Percentiles rank a stretch among this genome's conserved stretches.
Evolutionary conservation across 2,888 invertebrate species (phyloP).

Genomic region (Athalia cordata): DNA sequence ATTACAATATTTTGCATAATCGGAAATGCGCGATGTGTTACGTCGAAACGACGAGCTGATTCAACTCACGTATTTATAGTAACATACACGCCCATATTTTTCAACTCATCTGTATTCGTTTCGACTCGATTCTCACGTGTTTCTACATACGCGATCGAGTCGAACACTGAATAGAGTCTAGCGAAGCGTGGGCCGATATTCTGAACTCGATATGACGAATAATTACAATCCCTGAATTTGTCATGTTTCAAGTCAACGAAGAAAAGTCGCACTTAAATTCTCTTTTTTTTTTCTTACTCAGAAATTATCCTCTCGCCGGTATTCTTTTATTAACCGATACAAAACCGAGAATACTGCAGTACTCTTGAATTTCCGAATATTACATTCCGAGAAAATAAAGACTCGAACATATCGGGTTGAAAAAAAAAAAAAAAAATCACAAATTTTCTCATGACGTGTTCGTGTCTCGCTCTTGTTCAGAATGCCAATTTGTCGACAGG

Average conservation of each 20-base stretch:
- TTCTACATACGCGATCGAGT: not conserved
- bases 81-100: not conserved
- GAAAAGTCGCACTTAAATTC: not conserved
- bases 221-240: slow-evolving; percentile 20
- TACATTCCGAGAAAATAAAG: not conserved
- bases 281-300: no score
- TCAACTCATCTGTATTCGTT: not conserved
- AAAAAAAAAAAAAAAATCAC: not conserved
- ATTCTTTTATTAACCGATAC: not conserved
- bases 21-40: slow-evolving; percentile 36
- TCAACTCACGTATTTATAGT: not conserved
- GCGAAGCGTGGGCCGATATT: slow-evolving; percentile 21
- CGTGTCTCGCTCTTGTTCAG: not conserved
- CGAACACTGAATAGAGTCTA: not conserved
- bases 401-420: not conserved
- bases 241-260: not conserved
- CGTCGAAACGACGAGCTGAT: slow-evolving; percentile 6
- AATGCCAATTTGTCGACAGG: not conserved
- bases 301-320: not conserved
- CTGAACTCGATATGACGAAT: slow-evolving; percentile 24
- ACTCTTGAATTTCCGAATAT: not conserved
- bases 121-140: not conserved
- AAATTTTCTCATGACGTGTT: not conserved
- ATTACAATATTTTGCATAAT: slow-evolving; percentile 29
- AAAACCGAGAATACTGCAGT: no score